Evolutionary conservation across 2,113 vertebrate species (phyloP), one percentile per base, ranked within the genome.

Genomic region (Capreolus pygargus): DNA sequence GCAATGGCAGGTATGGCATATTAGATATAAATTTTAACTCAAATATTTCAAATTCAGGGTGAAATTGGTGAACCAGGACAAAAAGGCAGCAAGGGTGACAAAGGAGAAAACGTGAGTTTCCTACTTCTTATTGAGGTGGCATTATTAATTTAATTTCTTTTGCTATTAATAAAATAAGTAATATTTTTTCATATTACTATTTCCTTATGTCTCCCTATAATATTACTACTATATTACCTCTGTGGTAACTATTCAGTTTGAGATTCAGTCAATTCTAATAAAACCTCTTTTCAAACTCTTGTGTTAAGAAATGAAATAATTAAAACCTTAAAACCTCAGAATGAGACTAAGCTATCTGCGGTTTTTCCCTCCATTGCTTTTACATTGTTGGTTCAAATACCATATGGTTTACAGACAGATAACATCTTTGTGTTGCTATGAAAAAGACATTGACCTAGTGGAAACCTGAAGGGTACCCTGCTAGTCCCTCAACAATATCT

Each of bases 1-100:
- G 60, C 55, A 67, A 43, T 76, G 86, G 79, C 70, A 95, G 78
- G 3, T 78, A 89, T 74, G 81, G 6, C 1, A 30, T 87, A 92
- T 52, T 93, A 86, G 87, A 97, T 17, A 97, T 88, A 70, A 97
- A 95, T 25, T 96, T 55, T 97, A 97, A 98, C 86, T 97, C 94
- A 57, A 74, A 97, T 98, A 57, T 98, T 98, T 97, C 96, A 50
- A 92, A 99, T 98, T 55, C 98, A 99, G 99, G 99, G 99, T 98
- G 99, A 99, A 99, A 99, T 99, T 86, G 99, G 99, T 96, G 99
- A 99, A 98, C 99, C 99, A 0, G 99, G 99, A 84, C 99, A 99
- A 98, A 99, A 99, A 98, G 99, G 99, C 96, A 99, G 99, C 97
- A 99, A 99, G 98, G 99, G 99, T 0, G 99, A 99, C 98, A 99